phyloP scores from a whole-genome alignment of 2,797 vertebrate genomes.

The Pteropus rufus region DNA sequence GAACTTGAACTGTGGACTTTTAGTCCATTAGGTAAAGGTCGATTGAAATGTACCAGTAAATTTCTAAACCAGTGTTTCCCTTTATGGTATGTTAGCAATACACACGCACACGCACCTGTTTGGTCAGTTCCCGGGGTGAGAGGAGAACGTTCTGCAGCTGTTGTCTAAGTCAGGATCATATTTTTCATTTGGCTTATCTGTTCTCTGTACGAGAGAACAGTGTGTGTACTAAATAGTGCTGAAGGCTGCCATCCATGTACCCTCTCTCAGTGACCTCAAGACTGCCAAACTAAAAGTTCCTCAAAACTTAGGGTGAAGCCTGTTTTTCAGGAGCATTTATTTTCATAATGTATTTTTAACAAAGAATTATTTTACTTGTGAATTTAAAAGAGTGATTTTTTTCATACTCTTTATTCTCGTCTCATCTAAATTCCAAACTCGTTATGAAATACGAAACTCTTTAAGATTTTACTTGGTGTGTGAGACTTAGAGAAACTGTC shows the following conservation, averaged over 20 bases:
- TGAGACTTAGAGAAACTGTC: slow-evolving; percentile 30
- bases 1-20: slow-evolving; percentile 39
- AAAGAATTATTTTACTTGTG: neutral
- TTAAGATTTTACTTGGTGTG: neutral
- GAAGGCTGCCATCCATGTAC: neutral
- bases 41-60: neutral
- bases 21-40: neutral
- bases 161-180: neutral
- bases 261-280: neutral
- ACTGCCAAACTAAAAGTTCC: neutral
- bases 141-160: slow-evolving; percentile 35
- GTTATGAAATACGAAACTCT: neutral
- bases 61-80: slow-evolving; percentile 15
- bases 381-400: neutral
- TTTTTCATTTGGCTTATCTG: neutral
- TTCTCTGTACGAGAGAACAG: neutral
- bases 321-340: neutral
- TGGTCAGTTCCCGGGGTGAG: neutral
- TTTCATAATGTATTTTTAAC: slow-evolving; percentile 16
- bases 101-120: neutral
- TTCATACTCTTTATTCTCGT: neutral
- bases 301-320: neutral
- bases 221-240: neutral
- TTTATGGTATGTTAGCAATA: neutral
- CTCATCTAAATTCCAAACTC: slow-evolving; percentile 24